Base-by-base conservation (phyloP, 2,888 invertebrate species). In the Quadriops clusia region DNA sequence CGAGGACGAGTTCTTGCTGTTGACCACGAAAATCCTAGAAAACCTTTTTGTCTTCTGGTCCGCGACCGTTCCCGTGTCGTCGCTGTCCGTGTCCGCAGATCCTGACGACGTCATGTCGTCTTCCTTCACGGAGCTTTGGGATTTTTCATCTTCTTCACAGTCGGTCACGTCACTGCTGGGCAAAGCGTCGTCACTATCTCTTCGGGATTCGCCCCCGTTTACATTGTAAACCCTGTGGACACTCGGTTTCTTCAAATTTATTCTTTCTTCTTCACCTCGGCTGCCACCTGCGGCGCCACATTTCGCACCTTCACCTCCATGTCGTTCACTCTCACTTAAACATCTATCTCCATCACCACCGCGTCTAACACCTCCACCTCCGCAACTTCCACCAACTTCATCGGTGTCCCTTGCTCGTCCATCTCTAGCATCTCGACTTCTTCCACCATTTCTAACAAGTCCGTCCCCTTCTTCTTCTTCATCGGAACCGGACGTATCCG, bases 1-100 rank as follows among this genome's bases (percentile, higher is more conserved):
- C 10, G 48, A 42, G 8, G 72, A 72, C 28, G 70, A 67, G 11
- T 61, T 63, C 28, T 52, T 53, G 5, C 72, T 73, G 47, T 78
- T 78, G 11, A 78, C 76, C 2, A 77, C 71, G 50, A 77, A 77
- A 10, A 78, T 74, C 32, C 75, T 68, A 17, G 74, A 74, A 49
- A 78, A 79, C 20, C 61, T 56, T 29, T 64, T 64, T 7, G 64
- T 58, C 28, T 65, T 62, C 62, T 49, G 65, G 61, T 54, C 74
- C 50, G 54, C 73, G 49, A 54, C 72, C 41, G 51, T 67, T 8
- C 74, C 76, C 0, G 65, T 67, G 41, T 68, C 68, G 43, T 68
- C 65, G 10, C 61, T 65, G 41, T 68, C 67, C 2, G 58, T 57
- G 15, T 57, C 57, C 5, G 50, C 54, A 4, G 56, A 50, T 8